Evolutionary conservation across 2,797 vertebrate genomes (phyloP), one percentile per base, ranked within the genome.

Genomic region (Astyanax mexicanus): DNA sequence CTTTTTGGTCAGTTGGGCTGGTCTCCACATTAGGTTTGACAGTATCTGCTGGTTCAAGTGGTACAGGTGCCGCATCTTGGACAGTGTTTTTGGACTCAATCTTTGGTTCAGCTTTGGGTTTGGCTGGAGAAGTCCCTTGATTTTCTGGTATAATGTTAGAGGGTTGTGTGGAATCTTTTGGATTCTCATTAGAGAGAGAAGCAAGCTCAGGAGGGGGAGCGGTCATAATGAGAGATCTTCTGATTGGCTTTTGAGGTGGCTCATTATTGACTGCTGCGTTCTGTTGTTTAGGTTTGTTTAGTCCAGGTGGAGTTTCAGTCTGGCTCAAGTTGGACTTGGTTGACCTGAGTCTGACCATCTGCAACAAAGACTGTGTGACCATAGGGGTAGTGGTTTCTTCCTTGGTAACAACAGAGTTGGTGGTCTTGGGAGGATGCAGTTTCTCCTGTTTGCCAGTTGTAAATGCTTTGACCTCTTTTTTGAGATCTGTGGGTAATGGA

Each of bases 321-420:
- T 74, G 79, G 47, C 86, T 86, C n/a, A 81, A 83, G 0, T 89
- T 94, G 81, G 91, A 88, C 40, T 74, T 93, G 10, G 94, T 82
- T 0, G 95, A 95, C 75, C 94, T 93, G 72, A 97, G 88, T 69
- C 95, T 92, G 55, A 97, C 95, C 91, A 90, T 94, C 91, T 98
- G 95, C 80, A 96, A 89, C 69, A 97, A 87, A 0, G 94, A 94
- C 0, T 94, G 93, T 0, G 95, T 96, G 60, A 96, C 91, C 38
- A 94, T 83, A 32, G 92, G 92, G 40, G 85, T 29, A 8, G 87
- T 80, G 27, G 91, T 90, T 0, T 95, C 93, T 62, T 94, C 93
- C 83, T 86, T 90, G 81, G 87, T 80, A 32, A 54, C 15, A 0
- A 84, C 76, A 13, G 83, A 32, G 6, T 81, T 87, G 75, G 86